These are phyloP conservation scores for Corella eumyota DNA, from an alignment of 23 tunicate genomes.

Conservation along the genomic window DNA sequence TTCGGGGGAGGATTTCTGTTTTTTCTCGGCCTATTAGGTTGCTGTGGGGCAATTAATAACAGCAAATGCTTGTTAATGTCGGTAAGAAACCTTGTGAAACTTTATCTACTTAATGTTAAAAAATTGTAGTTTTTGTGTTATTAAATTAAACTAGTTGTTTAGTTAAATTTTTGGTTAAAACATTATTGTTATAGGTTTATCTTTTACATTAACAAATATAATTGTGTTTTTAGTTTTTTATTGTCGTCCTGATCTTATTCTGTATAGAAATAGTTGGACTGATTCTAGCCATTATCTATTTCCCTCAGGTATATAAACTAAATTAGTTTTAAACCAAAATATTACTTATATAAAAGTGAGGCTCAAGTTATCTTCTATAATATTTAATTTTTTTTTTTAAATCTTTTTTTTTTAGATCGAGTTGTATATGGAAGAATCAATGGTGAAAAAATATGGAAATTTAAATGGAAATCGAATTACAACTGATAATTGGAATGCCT, in stretches of 20 bases:
- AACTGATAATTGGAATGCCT: constrained; percentile 22
- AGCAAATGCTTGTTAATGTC: neutral
- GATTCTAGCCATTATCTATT: constrained; percentile 8
- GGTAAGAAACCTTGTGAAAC: no score
- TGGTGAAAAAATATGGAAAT: constrained; percentile 18
- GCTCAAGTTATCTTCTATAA: neutral
- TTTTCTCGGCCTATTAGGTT: constrained; percentile 1
- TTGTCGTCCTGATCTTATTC: constrained; percentile 11
- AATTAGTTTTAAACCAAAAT: neutral
- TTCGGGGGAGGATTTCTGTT: constrained; percentile 4
- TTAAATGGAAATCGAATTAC: constrained; percentile 17
- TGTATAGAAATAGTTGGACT: constrained; percentile 1
- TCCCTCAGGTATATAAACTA: constrained; percentile 18
- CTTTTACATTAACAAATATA: no score
- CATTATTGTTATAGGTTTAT: no score
- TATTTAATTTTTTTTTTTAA: neutral
- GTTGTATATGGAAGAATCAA: constrained; percentile 8
- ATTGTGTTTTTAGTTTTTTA: constrained; percentile 14
- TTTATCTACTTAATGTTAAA: no score
- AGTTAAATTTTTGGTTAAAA: no score
- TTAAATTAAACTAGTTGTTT: no score
- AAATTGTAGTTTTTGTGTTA: no score
- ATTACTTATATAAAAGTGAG: no score
- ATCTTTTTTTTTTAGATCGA: constrained; percentile 3
- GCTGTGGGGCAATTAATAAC: constrained; percentile 1